Percentiles rank a stretch among this genome's conserved stretches.
These are phyloP conservation scores for Melanocharis versteri DNA, from an alignment of 2,113 vertebrate genomes.

Conservation along the genomic window DNA sequence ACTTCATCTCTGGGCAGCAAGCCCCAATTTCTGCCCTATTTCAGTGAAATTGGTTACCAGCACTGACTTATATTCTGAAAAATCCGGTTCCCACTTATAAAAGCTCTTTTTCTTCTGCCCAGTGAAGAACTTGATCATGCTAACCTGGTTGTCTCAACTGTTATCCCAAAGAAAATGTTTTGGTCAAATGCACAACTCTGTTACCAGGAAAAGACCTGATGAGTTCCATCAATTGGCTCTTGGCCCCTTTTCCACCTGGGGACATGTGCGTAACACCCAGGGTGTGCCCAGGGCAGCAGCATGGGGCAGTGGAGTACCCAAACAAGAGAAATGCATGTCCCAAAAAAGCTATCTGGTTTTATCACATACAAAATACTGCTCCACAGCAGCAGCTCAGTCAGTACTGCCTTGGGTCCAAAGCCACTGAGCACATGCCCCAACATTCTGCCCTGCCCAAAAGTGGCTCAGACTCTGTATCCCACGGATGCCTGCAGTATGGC, in stretches of 20 bases:
- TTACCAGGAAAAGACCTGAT: background rate
- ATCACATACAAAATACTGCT: rapidly evolving
- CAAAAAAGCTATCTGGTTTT: background rate
- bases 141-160: background rate
- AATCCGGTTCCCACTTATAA: rapidly evolving
- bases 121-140: background rate
- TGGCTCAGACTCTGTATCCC: rapidly evolving
- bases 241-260: rapidly evolving
- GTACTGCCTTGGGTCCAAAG: rapidly evolving
- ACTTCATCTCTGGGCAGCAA: background rate
- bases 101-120: background rate
- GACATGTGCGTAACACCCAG: rapidly evolving
- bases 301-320: background rate
- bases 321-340: background rate
- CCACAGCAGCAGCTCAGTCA: rapidly evolving
- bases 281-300: too few relatives aligned
- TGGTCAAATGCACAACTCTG: background rate
- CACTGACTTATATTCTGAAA: background rate
- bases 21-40: background rate
- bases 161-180: background rate
- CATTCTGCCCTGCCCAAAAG: rapidly evolving
- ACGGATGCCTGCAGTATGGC: rapidly evolving
- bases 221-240: background rate
- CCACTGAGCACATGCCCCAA: rapidly evolving
- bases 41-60: background rate